Conservation (phyloP, 2,113 vertebrate species). For the Elachura formosa region DNA sequence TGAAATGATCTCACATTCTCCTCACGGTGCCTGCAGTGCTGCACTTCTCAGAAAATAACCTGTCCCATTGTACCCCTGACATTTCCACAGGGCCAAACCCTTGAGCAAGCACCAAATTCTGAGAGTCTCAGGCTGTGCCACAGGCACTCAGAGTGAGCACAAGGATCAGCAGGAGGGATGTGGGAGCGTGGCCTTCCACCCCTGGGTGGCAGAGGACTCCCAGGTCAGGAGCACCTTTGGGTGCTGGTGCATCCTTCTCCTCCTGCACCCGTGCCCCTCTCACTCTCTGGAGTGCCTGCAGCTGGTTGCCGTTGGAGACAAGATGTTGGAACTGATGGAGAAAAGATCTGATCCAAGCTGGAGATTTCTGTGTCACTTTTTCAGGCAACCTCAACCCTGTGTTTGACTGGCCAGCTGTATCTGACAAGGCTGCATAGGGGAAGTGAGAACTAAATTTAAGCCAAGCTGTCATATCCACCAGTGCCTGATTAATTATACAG, state of each 20-base stretch:
- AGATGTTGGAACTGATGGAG: background rate
- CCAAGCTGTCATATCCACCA: background rate
- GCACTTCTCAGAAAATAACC: background rate
- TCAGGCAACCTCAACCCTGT: background rate
- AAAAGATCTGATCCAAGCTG: background rate
- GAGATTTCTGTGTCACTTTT: background rate
- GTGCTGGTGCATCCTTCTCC: background rate
- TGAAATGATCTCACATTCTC: background rate
- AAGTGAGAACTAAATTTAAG: constrained; percentile 32
- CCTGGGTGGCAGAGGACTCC: background rate
- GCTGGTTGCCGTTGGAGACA: background rate
- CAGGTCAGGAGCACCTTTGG: background rate
- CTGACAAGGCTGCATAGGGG: background rate
- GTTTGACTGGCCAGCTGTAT: background rate
- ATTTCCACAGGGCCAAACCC: background rate
- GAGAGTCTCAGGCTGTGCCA: background rate
- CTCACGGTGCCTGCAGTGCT: background rate
- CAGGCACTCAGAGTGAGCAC: background rate
- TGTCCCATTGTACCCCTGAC: background rate
- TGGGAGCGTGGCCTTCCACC: background rate
- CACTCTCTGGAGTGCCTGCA: background rate
- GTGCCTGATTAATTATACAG: constrained; percentile 12
- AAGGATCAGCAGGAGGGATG: background rate
- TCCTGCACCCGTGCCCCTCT: background rate
- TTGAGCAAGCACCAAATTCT: background rate